These are phyloP conservation scores for Steinernema carpocapsae DNA, from an alignment of 2,888 invertebrate species.

Conservation along the genomic window DNA sequence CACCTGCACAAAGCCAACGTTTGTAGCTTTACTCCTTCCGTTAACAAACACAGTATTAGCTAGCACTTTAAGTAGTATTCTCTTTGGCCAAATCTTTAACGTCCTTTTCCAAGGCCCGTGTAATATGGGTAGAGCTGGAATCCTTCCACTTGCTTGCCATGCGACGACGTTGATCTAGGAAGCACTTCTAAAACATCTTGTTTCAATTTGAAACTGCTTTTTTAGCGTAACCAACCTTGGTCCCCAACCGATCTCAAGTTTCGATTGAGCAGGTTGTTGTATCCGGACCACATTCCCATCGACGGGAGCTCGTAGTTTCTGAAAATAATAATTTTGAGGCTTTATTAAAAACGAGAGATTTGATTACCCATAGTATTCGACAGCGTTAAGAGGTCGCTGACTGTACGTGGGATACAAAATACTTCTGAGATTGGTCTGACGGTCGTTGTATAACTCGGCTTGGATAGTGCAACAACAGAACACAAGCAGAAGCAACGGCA, in stretches of 20 bases:
- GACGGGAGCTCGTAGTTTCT: slow-evolving; percentile 21
- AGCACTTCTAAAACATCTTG: neutral
- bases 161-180: neutral
- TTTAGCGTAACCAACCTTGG: neutral
- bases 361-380: slow-evolving; percentile 2
- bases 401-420: slow-evolving; percentile 12
- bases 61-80: neutral
- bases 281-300: slow-evolving; percentile 13
- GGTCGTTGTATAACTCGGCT: neutral
- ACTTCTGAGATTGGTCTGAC: slow-evolving; percentile 25
- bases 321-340: neutral
- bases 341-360: too few species aligned
- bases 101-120: slow-evolving; percentile 21
- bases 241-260: slow-evolving; percentile 2
- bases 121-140: slow-evolving; percentile 25
- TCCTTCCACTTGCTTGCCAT: neutral
- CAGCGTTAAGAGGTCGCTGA: neutral
- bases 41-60: neutral
- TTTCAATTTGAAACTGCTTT: neutral
- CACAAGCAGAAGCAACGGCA: neutral
- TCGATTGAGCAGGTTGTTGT: slow-evolving; percentile 27
- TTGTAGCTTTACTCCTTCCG: neutral
- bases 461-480: neutral
- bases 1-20: too few species aligned
- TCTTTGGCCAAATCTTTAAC: slow-evolving; percentile 21